These are phyloP conservation scores for Cheilosia pagana DNA, from an alignment of 2,888 invertebrate species.

Conservation along the genomic window DNA sequence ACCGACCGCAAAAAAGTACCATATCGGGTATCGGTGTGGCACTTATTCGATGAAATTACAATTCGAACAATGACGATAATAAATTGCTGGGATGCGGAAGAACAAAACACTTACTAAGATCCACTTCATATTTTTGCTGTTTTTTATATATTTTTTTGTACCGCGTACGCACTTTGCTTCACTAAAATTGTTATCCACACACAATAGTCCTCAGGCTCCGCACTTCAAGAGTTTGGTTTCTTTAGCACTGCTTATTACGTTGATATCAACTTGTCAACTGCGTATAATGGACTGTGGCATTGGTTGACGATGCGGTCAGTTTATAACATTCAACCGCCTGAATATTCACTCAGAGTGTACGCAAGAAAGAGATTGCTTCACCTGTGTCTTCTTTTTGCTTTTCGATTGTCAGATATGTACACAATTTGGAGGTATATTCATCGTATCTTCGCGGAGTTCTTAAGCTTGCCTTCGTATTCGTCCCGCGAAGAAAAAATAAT, in stretches of 20 bases:
- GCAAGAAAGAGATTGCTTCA: conserved; percentile 54
- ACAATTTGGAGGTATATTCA: conserved; percentile 31
- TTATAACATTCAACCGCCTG: conserved; percentile 81
- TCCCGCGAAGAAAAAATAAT: conserved; percentile 1
- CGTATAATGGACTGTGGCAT: conserved; percentile 82
- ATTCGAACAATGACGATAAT: neutral
- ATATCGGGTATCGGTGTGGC: neutral
- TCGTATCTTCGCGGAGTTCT: conserved; percentile 45
- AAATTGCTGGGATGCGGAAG: conserved; percentile 6
- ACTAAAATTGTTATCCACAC: conserved; percentile 40
- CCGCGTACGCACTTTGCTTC: conserved; percentile 28
- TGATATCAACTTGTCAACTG: conserved; percentile 81
- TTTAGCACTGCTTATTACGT: conserved; percentile 37
- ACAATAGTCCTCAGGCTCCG: conserved; percentile 34
- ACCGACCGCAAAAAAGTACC: neutral
- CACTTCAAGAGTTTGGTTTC: conserved; percentile 17
- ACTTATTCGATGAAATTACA: conserved; percentile 3
- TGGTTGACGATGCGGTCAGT: conserved; percentile 79
- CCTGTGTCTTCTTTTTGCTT: conserved; percentile 48
- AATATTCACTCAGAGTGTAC: conserved; percentile 53
- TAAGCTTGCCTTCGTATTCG: conserved; percentile 30
- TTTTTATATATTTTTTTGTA: conserved; percentile 5
- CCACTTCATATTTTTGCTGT: conserved; percentile 43
- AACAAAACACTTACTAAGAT: conserved; percentile 62
- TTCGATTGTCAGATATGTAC: conserved; percentile 42